phyloP scores from a whole-genome alignment of 2,888 invertebrate genomes.

The Callinectes sapidus region DNA sequence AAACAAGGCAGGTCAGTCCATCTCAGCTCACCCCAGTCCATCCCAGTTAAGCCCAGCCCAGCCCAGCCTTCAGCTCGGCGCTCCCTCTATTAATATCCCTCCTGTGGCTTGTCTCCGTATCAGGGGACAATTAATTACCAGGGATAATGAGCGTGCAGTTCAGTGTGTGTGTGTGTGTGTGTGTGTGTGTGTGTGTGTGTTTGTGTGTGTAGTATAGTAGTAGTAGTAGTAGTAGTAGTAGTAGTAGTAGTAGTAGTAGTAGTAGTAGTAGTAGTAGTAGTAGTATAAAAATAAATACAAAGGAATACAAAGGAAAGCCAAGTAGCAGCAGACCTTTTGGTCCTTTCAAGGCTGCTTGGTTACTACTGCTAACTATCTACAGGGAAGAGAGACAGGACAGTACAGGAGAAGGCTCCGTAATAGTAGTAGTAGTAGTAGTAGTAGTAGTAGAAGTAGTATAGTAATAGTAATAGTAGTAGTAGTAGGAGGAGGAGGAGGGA shows the following conservation, averaged over 20 bases:
- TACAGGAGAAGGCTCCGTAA: no score
- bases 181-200: constrained; percentile 37
- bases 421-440: no score
- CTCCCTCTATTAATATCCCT: constrained; percentile 4
- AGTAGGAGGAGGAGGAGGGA: not conserved
- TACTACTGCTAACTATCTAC: no score
- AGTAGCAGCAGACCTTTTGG: no score
- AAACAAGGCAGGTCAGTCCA: not conserved
- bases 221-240: no score
- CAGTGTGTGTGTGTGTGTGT: constrained; percentile 34
- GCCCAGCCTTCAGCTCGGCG: not conserved
- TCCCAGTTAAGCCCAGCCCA: not conserved
- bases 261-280: no score
- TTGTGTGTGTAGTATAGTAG: not conserved
- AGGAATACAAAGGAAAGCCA: no score
- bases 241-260: no score
- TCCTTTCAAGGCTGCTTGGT: no score
- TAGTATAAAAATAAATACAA: no score
- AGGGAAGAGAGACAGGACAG: no score
- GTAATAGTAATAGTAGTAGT: constrained; percentile 17
- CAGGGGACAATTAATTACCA: not conserved
- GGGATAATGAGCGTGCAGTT: constrained; percentile 10
- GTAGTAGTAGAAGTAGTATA: not conserved
- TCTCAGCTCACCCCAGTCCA: not conserved
- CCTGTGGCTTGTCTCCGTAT: constrained; percentile 4